Base-by-base conservation (phyloP, 2,797 vertebrate genomes). In the Ciconia nigra region DNA sequence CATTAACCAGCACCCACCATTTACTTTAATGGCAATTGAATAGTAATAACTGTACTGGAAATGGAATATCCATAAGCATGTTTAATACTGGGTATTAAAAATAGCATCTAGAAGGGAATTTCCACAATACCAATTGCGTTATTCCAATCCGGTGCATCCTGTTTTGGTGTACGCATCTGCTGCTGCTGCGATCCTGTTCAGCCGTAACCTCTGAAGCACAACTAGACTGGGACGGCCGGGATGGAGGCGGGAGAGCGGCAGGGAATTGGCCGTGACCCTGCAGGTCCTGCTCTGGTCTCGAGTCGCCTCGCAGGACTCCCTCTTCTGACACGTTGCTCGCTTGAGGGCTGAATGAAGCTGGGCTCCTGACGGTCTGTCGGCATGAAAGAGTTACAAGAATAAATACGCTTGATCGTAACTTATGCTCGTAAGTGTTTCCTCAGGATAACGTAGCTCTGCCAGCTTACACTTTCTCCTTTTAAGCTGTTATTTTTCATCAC, bases 81-180 rank as follows among this genome's bases (percentile, higher is more conserved):
- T 63, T 93, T 92, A 95, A 93, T 94, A 49, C 63, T 33, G 42
- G 26, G 35, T 86, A 49, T 88, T 96, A 95, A 96, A 97, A 96
- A 93, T 91, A 94, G 31, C 86, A 41, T 62, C 63, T 77, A 65
- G 72, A 70, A 80, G 67, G 61, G 73, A 95, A 70, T 92, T 92
- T 91, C 87, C 87, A 83, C 69, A 55, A 5, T 76, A 87, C 54
- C 62, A 78, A 86, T 79, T 37, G 21, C 3, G 2, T 72, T 82
- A 49, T 54, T 86, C 65, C 63, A 28, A 11, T 46, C 28, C 0
- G 0, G 15, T 14, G 3, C 51, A 54, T 55, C 52, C 19, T 0
- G 0, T 89, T 87, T 66, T 85, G 87, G 39, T 80, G 33, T 39
- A 5, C 37, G 20, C 7, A 25, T 73, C 49, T 74, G 28, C 42